phyloP scores from a whole-genome alignment of 2,113 vertebrate genomes.

The Acanthochromis polyacanthus region DNA sequence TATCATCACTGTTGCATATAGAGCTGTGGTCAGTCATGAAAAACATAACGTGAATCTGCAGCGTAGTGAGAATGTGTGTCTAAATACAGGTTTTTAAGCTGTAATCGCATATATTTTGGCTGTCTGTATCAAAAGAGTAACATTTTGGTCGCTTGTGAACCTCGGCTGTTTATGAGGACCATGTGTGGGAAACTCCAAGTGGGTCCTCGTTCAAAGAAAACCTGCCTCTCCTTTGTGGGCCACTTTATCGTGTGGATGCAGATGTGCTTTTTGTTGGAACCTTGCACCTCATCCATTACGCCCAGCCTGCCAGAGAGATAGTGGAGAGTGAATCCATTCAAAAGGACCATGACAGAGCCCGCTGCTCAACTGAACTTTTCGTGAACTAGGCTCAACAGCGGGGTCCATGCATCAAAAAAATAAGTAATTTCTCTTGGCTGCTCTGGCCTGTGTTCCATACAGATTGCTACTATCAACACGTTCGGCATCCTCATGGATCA shows the following conservation, averaged over 20 bases:
- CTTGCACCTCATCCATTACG: constrained; percentile 87
- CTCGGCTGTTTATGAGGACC: constrained; percentile 75
- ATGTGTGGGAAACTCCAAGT: constrained; percentile 79
- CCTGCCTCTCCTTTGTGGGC: constrained; percentile 81
- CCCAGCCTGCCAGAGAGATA: constrained; percentile 81
- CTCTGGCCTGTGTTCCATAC: constrained; percentile 78
- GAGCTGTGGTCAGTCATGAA: constrained; percentile 6
- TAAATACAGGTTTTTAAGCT: background rate
- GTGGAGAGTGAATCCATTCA: constrained; percentile 84
- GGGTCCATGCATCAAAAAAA: constrained; percentile 79
- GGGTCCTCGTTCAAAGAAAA: constrained; percentile 77
- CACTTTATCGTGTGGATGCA: constrained; percentile 83
- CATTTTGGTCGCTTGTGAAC: constrained; percentile 42
- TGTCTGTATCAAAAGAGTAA: constrained; percentile 20
- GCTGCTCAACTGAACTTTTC: constrained; percentile 85
- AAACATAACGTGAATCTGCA: constrained; percentile 13
- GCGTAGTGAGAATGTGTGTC: constrained; percentile 4
- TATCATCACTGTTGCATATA: constrained; percentile 26
- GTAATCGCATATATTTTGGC: constrained; percentile 21
- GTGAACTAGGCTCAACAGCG: constrained; percentile 84
- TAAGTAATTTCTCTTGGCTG: constrained; percentile 74
- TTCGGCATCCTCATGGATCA: constrained; percentile 77
- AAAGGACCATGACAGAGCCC: constrained; percentile 83
- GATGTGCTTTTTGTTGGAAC: constrained; percentile 87
- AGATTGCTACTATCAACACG: constrained; percentile 74